phyloP scores from a whole-genome alignment of 1,140 invertebrate species.

The Ostrea denselamellosa region DNA sequence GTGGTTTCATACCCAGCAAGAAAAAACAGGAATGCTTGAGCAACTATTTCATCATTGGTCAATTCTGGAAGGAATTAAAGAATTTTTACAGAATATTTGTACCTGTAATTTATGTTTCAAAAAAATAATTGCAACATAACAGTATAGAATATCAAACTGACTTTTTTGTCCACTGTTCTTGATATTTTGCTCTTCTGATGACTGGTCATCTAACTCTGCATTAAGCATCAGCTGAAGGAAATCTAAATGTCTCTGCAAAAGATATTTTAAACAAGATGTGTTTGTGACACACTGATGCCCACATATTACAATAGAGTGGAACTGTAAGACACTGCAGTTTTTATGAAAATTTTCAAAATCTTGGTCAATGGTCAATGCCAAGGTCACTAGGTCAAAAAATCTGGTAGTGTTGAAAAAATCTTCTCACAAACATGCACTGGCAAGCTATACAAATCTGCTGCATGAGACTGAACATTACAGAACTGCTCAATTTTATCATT shows the following conservation, averaged over 20 bases:
- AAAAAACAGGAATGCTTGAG: slow-evolving; percentile 85
- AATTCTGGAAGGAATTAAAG: slow-evolving; percentile 80
- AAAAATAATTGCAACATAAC: background rate
- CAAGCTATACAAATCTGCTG: no score
- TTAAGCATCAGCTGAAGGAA: slow-evolving; percentile 53
- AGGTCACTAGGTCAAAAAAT: no score
- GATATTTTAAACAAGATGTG: no score
- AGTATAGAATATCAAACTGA: background rate
- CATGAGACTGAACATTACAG: no score
- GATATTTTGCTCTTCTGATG: background rate
- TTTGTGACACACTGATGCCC: no score
- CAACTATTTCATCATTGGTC: slow-evolving; percentile 82
- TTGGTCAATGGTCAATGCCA: no score
- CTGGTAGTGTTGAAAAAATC: no score
- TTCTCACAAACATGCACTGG: no score
- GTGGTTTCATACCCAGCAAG: slow-evolving; percentile 85
- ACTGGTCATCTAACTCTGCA: slow-evolving; percentile 46
- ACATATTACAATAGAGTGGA: no score
- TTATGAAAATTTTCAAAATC: no score
- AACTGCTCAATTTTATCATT: no score
- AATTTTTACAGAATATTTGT: background rate
- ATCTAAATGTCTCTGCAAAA: slow-evolving; percentile 39
- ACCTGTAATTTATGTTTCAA: background rate
- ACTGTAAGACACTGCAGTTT: no score
- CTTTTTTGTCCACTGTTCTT: background rate